phyloP scores from a whole-genome alignment of 2,113 vertebrate species.

The Romanogobio albipinnatus region DNA sequence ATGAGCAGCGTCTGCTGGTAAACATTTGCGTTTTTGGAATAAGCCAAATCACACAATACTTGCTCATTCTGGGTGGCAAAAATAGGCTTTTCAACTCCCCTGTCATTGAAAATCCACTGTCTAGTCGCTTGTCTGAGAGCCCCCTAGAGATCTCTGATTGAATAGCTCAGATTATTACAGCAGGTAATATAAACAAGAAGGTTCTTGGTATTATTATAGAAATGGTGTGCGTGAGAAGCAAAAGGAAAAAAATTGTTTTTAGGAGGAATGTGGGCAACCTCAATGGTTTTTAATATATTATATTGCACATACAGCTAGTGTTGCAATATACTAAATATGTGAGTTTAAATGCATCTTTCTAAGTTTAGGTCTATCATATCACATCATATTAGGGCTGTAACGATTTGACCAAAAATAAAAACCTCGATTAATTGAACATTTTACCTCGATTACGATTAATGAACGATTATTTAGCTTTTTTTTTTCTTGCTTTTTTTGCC shows the following conservation, averaged over 20 bases:
- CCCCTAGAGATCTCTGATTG: background rate
- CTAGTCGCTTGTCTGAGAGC: constrained; percentile 29
- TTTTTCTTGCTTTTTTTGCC: too few species aligned
- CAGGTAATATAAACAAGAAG: constrained; percentile 34
- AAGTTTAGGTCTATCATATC: too few species aligned
- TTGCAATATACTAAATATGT: too few species aligned
- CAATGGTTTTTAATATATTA: background rate
- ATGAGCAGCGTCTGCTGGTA: background rate
- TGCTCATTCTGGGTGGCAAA: constrained; percentile 18
- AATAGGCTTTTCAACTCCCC: constrained; percentile 5
- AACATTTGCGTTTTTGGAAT: constrained; percentile 32
- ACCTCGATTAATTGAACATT: too few species aligned
- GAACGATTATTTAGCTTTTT: too few species aligned
- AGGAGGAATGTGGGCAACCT: background rate
- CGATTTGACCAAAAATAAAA: too few species aligned
- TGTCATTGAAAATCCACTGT: constrained; percentile 38
- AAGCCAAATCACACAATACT: constrained; percentile 10
- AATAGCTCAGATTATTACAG: constrained; percentile 21
- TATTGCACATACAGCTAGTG: background rate
- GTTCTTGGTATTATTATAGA: constrained; percentile 10
- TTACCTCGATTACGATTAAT: too few species aligned
- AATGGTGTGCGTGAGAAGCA: constrained; percentile 7
- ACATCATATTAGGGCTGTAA: too few species aligned
- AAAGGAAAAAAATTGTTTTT: background rate
- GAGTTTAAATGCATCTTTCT: too few species aligned